Evolutionary conservation across 2,113 vertebrate genomes (phyloP).

Genomic region (Zingel zingel): DNA sequence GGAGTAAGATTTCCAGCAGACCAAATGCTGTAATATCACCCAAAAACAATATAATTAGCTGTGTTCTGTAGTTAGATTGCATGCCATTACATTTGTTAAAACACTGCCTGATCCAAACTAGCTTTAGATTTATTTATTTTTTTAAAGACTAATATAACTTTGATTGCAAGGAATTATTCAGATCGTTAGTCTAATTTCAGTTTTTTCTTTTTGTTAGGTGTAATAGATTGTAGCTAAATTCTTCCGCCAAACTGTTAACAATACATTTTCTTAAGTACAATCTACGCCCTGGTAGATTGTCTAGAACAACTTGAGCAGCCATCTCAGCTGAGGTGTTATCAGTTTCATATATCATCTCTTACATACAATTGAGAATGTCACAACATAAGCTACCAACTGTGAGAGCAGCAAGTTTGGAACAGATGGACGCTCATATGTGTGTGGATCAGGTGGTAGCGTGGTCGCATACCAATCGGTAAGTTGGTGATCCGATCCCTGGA

Average conservation of each 20-base stretch:
- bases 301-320: not conserved
- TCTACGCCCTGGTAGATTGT: not conserved
- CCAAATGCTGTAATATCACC: too few species aligned
- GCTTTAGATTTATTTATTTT: too few species aligned
- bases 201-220: not conserved
- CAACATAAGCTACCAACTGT: constrained; percentile 40
- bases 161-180: too few species aligned
- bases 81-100: too few species aligned
- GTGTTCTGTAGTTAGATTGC: too few species aligned
- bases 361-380: constrained; percentile 49
- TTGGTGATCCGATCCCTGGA: too few species aligned
- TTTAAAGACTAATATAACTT: too few species aligned
- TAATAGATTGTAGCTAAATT: not conserved
- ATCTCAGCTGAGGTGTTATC: constrained; percentile 5
- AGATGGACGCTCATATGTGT: constrained; percentile 65
- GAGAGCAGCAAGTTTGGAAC: constrained; percentile 53
- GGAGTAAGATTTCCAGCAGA: too few species aligned
- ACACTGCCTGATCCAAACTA: too few species aligned
- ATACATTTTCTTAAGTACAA: not conserved
- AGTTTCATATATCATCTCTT: constrained; percentile 31
- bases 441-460: too few species aligned
- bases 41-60: too few species aligned
- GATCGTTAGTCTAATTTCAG: not conserved
- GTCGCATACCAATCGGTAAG: too few species aligned
- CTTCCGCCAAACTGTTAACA: not conserved